Percentiles rank a stretch among this genome's conserved stretches.
Evolutionary conservation across 2,113 vertebrate species (phyloP).

Genomic region (Solenodon paradoxus): DNA sequence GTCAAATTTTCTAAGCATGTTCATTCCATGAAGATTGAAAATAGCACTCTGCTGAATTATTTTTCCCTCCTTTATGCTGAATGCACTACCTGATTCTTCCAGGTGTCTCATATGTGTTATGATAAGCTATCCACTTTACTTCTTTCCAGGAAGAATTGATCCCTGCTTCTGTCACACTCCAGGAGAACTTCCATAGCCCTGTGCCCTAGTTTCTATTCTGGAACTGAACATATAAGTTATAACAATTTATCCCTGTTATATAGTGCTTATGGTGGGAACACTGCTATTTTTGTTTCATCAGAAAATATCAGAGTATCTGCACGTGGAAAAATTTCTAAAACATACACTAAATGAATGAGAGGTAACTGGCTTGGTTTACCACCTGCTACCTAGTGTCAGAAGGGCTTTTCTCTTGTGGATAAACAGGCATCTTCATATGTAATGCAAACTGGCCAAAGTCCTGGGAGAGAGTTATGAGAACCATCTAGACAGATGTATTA

Average conservation of each 20-base stretch:
- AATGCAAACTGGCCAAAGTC: neutral
- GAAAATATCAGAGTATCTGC: neutral
- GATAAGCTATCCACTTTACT: neutral
- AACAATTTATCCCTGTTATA: neutral
- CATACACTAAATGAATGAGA: neutral
- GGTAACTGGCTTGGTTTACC: neutral
- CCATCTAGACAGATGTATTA: rapidly evolving
- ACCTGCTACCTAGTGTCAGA: neutral
- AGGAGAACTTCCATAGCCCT: neutral
- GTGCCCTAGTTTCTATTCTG: conserved; percentile 15
- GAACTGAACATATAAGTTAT: neutral
- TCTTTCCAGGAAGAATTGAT: neutral
- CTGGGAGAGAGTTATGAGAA: neutral
- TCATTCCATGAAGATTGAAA: neutral
- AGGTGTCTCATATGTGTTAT: neutral
- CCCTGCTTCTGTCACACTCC: neutral
- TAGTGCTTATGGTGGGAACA: neutral
- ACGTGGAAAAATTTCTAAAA: neutral
- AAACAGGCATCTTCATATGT: neutral
- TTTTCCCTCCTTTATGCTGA: neutral
- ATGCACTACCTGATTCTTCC: neutral
- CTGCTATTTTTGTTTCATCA: neutral
- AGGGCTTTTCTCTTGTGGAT: neutral
- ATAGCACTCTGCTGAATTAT: neutral
- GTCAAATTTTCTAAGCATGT: neutral